A percentile compares a stretch with the other conserved stretches of the same genome.
These are phyloP conservation scores for Argyra leucocephala DNA, from an alignment of 2,888 invertebrate species.

Conservation along the genomic window DNA sequence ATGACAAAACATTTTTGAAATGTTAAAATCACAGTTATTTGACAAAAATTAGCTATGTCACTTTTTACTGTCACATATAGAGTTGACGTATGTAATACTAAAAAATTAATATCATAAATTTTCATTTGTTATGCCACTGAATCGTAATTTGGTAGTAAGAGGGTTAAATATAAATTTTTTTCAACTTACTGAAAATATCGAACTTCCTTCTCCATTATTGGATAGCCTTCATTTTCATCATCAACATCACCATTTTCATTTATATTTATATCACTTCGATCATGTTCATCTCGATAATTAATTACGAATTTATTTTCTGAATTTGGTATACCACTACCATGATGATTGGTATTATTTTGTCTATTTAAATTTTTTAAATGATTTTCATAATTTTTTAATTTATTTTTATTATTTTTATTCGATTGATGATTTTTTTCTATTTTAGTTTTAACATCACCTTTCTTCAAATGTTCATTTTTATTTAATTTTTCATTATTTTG, in stretches of 20 bases:
- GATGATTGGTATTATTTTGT: constrained; percentile 5
- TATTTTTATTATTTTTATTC: neutral
- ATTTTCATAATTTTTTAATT: constrained; percentile 5
- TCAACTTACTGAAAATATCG: constrained; percentile 23
- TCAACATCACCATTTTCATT: constrained; percentile 7
- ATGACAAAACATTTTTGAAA: too few species aligned
- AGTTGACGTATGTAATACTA: too few species aligned
- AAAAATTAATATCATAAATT: too few species aligned
- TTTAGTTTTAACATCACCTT: neutral
- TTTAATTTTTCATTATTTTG: neutral
- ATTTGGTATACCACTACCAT: neutral
- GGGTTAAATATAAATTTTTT: neutral
- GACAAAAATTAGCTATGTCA: too few species aligned
- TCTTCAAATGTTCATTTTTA: neutral
- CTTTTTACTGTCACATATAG: too few species aligned
- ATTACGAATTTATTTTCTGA: neutral
- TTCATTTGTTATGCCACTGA: too few species aligned
- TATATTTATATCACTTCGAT: constrained; percentile 5
- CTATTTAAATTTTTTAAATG: neutral
- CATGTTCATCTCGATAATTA: neutral
- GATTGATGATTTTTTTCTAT: neutral
- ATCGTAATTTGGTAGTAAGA: too few species aligned
- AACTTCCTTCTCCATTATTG: constrained; percentile 17
- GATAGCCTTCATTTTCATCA: neutral
- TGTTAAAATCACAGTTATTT: too few species aligned